Percentiles rank a stretch among this genome's conserved stretches.
Evolutionary conservation across 2,888 invertebrate species (phyloP).

Genomic region (Arrhopalites spinosus): DNA sequence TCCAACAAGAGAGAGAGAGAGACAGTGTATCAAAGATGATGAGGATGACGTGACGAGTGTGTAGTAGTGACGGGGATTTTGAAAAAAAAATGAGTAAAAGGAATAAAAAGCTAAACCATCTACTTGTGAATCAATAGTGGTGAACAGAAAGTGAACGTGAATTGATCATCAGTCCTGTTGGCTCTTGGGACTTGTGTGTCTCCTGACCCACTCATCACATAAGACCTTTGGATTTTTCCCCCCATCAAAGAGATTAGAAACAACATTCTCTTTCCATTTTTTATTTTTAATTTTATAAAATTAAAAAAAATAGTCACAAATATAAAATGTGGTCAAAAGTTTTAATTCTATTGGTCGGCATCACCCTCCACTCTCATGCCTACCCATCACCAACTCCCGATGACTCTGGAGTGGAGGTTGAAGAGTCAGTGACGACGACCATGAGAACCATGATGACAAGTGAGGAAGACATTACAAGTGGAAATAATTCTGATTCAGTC

Average conservation of each 20-base stretch:
- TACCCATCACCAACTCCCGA: neutral
- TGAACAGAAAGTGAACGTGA: constrained; percentile 26
- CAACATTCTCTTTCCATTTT: too few relatives aligned
- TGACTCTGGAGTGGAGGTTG: neutral
- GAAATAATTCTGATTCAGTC: constrained; percentile 27
- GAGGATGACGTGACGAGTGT: neutral
- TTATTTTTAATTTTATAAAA: too few relatives aligned
- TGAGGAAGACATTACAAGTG: neutral
- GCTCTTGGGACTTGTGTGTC: neutral
- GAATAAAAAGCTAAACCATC: constrained; percentile 15
- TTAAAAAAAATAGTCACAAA: too few relatives aligned
- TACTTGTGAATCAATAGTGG: constrained; percentile 24
- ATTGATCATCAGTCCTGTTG: constrained; percentile 1
- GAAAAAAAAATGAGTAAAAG: neutral
- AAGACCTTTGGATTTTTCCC: too few relatives aligned
- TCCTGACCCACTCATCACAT: neutral
- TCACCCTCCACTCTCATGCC: too few relatives aligned
- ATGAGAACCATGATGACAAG: neutral
- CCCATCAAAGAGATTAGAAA: too few relatives aligned
- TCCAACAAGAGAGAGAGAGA: neutral
- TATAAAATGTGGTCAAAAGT: constrained; percentile 17
- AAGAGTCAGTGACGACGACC: constrained; percentile 9
- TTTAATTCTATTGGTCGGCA: constrained; percentile 23
- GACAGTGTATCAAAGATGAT: neutral
- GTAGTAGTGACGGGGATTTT: neutral